phyloP scores from a whole-genome alignment of 92 coral and sea anemone genomes.

The Porites rus region DNA sequence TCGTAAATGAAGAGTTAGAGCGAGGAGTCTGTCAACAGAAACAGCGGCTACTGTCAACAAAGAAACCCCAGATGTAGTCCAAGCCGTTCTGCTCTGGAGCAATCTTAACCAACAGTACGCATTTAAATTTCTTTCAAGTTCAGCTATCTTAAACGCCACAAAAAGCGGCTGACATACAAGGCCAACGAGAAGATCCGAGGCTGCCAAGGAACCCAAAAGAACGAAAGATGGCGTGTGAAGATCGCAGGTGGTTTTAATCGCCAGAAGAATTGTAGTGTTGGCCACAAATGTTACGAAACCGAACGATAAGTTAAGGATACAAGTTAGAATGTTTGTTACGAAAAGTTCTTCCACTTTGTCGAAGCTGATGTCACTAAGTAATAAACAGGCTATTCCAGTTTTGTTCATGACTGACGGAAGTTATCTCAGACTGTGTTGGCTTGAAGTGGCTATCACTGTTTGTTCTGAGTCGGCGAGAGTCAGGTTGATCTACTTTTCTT shows the following conservation, averaged over 20 bases:
- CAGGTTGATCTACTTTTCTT: not conserved
- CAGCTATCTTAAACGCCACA: conserved; percentile 28
- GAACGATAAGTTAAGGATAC: conserved; percentile 27
- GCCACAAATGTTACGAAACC: conserved; percentile 4
- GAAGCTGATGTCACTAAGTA: not conserved
- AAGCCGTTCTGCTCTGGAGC: not conserved
- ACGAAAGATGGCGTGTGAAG: conserved; percentile 38
- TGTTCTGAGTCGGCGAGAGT: not conserved
- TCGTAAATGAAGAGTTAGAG: conserved; percentile 36
- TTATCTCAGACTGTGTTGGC: not conserved
- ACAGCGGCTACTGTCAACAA: conserved; percentile 24
- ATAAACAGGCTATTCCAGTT: not conserved
- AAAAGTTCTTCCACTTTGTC: not conserved
- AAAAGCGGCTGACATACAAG: conserved; percentile 42
- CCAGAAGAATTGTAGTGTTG: conserved; percentile 8
- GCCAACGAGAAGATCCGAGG: conserved; percentile 45
- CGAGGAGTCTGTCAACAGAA: conserved; percentile 42
- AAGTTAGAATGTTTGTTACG: not conserved
- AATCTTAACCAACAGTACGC: conserved; percentile 12
- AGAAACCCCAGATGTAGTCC: conserved; percentile 46
- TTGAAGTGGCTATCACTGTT: not conserved
- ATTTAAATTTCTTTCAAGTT: not conserved
- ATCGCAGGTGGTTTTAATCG: not conserved
- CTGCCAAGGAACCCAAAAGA: conserved; percentile 32
- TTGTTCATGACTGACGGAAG: conserved; percentile 8